phyloP scores from a whole-genome alignment of 2,888 invertebrate genomes.

The Eupithecia dodoneata region DNA sequence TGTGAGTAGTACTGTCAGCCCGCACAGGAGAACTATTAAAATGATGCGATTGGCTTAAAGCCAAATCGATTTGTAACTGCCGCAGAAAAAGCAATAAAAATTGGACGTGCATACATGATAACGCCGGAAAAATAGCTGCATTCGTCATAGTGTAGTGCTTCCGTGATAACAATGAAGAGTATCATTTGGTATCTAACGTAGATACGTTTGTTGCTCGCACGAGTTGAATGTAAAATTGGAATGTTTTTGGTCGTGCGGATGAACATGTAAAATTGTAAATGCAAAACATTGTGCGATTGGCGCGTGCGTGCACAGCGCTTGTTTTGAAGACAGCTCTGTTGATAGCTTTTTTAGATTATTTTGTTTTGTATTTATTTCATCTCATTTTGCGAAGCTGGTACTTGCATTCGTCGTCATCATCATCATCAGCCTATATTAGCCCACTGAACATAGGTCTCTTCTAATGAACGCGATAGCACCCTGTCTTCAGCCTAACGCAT shows the following conservation, averaged over 20 bases:
- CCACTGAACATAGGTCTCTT: no score
- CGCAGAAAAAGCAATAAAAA: conserved; percentile 81
- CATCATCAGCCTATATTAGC: no score
- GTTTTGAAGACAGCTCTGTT: conserved; percentile 24
- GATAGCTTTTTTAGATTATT: conserved; percentile 11
- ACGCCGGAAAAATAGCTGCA: conserved; percentile 73
- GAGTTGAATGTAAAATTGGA: conserved; percentile 31
- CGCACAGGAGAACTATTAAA: conserved; percentile 73
- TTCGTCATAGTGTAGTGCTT: conserved; percentile 68
- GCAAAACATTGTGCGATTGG: conserved; percentile 25
- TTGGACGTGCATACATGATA: conserved; percentile 78
- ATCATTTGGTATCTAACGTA: conserved; percentile 52
- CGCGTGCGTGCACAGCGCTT: conserved; percentile 29
- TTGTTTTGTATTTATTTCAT: neutral
- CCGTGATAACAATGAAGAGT: conserved; percentile 65
- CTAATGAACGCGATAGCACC: no score
- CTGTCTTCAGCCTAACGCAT: no score
- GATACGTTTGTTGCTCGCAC: conserved; percentile 34
- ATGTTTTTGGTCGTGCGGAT: conserved; percentile 30
- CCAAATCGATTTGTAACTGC: conserved; percentile 83
- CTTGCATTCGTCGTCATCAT: no score
- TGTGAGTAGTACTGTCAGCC: conserved; percentile 44
- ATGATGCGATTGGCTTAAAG: conserved; percentile 77
- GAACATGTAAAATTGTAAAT: conserved; percentile 30
- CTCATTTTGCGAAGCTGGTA: neutral